phyloP scores from a whole-genome alignment of 2,113 vertebrate species.

The Grammomys surdaster region DNA sequence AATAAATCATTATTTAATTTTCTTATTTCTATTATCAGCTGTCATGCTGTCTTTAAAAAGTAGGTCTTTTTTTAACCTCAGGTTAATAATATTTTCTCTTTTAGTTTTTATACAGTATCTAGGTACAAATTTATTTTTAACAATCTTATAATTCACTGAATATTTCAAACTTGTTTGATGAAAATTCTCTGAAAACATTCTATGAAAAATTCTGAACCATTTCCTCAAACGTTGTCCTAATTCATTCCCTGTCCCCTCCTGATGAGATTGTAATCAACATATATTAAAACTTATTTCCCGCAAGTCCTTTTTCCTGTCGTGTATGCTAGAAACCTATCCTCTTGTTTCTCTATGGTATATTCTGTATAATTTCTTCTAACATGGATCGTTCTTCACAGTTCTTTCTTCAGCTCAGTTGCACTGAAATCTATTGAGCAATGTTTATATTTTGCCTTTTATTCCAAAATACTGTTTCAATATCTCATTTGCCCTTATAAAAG shows the following conservation, averaged over 20 bases:
- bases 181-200: constrained; percentile 56
- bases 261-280: neutral
- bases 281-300: constrained; percentile 35
- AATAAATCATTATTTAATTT: constrained; percentile 47
- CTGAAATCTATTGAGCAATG: constrained; percentile 19
- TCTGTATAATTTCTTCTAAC: constrained; percentile 26
- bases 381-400: constrained; percentile 39
- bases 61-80: constrained; percentile 35
- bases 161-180: constrained; percentile 52
- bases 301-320: neutral
- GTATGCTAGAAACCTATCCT: neutral
- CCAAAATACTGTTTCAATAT: neutral
- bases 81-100: constrained; percentile 49
- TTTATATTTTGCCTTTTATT: constrained; percentile 21
- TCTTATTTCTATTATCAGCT: constrained; percentile 55
- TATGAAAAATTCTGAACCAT: constrained; percentile 39
- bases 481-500: neutral
- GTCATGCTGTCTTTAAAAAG: constrained; percentile 56
- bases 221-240: constrained; percentile 21
- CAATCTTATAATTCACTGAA: constrained; percentile 44
- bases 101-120: constrained; percentile 33
- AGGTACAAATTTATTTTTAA: constrained; percentile 34
- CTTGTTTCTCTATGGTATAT: neutral
- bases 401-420: constrained; percentile 51
- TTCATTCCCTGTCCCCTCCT: neutral